Conservation (phyloP, 2,797 vertebrate genomes). For the Poecilia velifera region DNA sequence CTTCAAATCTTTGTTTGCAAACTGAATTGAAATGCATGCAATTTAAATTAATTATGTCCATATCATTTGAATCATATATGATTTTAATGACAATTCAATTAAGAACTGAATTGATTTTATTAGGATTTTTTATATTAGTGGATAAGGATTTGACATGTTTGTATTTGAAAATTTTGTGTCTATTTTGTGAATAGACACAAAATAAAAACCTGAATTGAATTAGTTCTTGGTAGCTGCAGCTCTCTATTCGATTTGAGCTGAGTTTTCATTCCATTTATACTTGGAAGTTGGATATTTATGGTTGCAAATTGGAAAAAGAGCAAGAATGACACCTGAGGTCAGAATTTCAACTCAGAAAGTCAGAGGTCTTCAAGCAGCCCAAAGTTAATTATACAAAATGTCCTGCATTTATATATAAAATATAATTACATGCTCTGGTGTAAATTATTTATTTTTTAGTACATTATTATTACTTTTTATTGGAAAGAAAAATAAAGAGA, state of each 20-base stretch:
- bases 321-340: background rate
- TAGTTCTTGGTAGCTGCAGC: background rate
- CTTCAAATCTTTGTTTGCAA: background rate
- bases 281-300: background rate
- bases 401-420: too few species aligned
- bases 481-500: background rate
- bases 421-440: background rate
- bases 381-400: background rate
- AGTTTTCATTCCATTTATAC: background rate
- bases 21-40: background rate
- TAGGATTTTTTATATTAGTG: background rate
- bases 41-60: background rate
- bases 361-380: too few species aligned
- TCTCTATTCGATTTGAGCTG: background rate
- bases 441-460: background rate
- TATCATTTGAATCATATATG: background rate
- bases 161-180: background rate
- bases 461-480: background rate
- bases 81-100: too few species aligned
- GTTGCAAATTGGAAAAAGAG: background rate
- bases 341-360: background rate
- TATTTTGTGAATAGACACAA: background rate
- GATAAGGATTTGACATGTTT: background rate
- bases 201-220: background rate
- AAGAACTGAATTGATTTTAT: background rate